Conservation (phyloP, 2,797 vertebrate genomes). For the Tympanoctomys barrerae region DNA sequence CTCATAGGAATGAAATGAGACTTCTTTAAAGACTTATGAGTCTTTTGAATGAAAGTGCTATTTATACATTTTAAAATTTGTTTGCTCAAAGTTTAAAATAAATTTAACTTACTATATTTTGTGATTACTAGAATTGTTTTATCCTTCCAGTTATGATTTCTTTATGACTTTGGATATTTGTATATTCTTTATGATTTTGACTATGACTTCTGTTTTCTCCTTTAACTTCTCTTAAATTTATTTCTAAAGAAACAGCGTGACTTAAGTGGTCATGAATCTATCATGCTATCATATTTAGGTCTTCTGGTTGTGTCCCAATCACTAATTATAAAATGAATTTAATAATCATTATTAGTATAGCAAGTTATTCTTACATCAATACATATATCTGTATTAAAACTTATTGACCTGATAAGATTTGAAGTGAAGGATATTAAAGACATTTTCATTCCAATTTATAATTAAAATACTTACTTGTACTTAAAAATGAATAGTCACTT, state of each 20-base stretch:
- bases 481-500: slow-evolving; percentile 34
- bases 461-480: slow-evolving; percentile 22
- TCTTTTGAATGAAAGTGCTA: slow-evolving; percentile 15
- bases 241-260: background rate
- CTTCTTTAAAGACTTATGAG: background rate
- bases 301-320: background rate
- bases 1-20: background rate
- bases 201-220: background rate
- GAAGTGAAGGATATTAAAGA: slow-evolving; percentile 17
- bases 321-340: slow-evolving; percentile 29
- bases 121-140: background rate
- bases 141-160: background rate
- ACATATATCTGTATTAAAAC: background rate
- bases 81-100: background rate
- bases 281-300: background rate
- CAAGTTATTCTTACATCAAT: background rate
- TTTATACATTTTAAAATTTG: background rate
- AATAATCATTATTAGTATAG: background rate
- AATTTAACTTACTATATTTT: background rate
- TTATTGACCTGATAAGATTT: slow-evolving; percentile 18
- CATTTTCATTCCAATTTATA: slow-evolving; percentile 14
- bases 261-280: background rate
- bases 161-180: background rate
- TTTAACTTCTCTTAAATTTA: background rate
- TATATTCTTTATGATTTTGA: background rate